Base-by-base conservation (phyloP, 2,888 invertebrate species). In the Torymus tubicola region DNA sequence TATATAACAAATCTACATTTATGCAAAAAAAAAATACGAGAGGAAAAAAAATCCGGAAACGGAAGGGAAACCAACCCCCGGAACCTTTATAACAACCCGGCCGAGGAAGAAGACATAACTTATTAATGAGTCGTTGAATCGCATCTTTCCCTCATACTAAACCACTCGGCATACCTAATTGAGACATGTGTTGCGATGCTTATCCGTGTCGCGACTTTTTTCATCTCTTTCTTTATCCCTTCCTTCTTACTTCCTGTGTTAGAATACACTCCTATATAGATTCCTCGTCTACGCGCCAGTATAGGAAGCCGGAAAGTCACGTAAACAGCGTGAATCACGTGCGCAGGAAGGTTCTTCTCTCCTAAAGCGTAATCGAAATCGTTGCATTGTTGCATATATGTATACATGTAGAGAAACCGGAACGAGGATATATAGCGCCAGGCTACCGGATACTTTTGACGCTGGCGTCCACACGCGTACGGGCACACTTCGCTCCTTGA, bases 361-460 rank as follows among this genome's bases (percentile, higher is more conserved):
- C 87, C 87, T 86, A 87, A 87, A 86, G 87, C 82, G n/a, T 84
- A 88, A 88, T 89, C 85, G 86, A 84, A 89, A 89, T 87, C 80
- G 80, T 78, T 82, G 50, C 80, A 75, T 65, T 60, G 80, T 67
- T 13, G 13, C 3, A 3, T 5, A 4, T 55, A 50, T 13, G 2
- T 31, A 13, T 2, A 10, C 14, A 5, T n/a, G 11, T 12, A 24
- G 74, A 55, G 71, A 71, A 65, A 61, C 57, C 61, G 76, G 71
- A 72, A 80, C 53, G 55, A 2, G 69, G 10, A 4, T 55, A 53
- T 57, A 4, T 53, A 50, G 65, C 53, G 67, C 67, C 53, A 18
- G 53, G 72, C 76, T 80, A 80, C 76, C 80, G 76, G 71, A 80
- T 71, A 80, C 50, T 67, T 71, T 55, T 71, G 18, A 57, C 67